Percentiles rank a stretch among this genome's conserved stretches.
These are phyloP conservation scores for Thunnus thynnus DNA, from an alignment of 2,113 vertebrate species.

Conservation along the genomic window DNA sequence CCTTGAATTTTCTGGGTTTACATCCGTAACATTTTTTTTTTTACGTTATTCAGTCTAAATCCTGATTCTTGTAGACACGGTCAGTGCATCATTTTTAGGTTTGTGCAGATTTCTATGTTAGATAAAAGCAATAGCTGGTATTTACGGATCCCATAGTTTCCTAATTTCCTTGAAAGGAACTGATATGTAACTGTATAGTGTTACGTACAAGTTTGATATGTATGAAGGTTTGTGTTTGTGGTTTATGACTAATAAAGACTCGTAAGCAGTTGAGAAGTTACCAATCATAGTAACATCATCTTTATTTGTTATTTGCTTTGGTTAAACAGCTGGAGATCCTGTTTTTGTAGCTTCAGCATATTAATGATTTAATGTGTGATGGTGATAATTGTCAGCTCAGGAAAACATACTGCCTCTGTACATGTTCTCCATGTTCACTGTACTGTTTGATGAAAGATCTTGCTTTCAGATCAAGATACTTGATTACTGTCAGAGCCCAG, in stretches of 20 bases:
- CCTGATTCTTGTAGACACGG: too few species aligned
- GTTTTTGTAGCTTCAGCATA: conserved; percentile 4
- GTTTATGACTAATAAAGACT: not conserved
- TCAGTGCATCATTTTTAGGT: too few species aligned
- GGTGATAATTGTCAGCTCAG: conserved; percentile 18
- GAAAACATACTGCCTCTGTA: conserved; percentile 10
- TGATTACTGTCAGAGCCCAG: conserved; percentile 55
- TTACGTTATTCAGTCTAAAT: too few species aligned
- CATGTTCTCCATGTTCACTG: conserved; percentile 20
- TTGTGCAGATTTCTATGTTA: too few species aligned
- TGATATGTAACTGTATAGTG: too few species aligned
- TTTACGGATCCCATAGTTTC: too few species aligned
- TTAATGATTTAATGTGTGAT: conserved; percentile 34
- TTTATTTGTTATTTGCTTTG: conserved; percentile 16
- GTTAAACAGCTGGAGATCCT: conserved; percentile 20
- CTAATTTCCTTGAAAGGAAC: too few species aligned
- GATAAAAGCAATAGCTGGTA: too few species aligned
- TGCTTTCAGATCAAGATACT: conserved; percentile 64
- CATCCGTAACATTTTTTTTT: too few species aligned
- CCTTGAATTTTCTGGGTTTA: too few species aligned
- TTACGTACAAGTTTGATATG: too few species aligned
- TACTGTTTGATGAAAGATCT: conserved; percentile 48
- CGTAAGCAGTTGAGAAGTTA: not conserved
- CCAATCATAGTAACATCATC: not conserved
- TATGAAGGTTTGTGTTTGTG: conserved; percentile 2